phyloP scores from a whole-genome alignment of 2,888 invertebrate species.

The Branchipolynoe longqiensis region DNA sequence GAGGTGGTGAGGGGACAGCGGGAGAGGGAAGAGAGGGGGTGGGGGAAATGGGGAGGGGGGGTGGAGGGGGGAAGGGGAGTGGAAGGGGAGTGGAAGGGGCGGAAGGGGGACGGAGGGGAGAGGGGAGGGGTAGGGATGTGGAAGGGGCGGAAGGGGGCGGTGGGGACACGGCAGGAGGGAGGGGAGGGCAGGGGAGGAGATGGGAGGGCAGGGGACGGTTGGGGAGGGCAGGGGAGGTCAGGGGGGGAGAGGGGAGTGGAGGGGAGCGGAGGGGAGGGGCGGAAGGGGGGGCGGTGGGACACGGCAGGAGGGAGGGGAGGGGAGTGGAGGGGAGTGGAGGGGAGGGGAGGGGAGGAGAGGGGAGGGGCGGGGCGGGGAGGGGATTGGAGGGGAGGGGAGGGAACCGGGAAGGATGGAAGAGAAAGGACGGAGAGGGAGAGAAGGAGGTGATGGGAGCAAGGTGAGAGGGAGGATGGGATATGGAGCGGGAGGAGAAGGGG shows the following conservation, averaged over 20 bases:
- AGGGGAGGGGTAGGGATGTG: conserved; percentile 16
- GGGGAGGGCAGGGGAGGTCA: no score
- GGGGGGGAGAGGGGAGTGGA: not conserved
- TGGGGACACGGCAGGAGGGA: not conserved
- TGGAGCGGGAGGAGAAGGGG: not conserved
- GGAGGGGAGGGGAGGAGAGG: not conserved
- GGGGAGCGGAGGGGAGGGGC: not conserved
- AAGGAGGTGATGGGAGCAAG: not conserved
- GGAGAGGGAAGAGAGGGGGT: not conserved
- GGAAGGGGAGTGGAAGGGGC: not conserved
- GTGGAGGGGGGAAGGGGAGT: not conserved
- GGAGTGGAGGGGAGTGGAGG: not conserved
- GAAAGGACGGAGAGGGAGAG: not conserved
- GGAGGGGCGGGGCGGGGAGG: no score
- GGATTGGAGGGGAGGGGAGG: not conserved
- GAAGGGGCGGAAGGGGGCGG: conserved; percentile 1
- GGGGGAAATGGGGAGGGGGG: not conserved
- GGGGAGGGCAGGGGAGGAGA: not conserved
- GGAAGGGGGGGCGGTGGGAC: not conserved
- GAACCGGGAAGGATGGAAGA: no score
- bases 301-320: not conserved
- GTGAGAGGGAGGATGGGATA: not conserved
- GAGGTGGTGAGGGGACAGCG: not conserved
- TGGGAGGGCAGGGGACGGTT: not conserved
- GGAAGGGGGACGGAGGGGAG: not conserved